Conservation (phyloP, 1,140 invertebrate genomes). For the Drosophila lacteicornis region DNA sequence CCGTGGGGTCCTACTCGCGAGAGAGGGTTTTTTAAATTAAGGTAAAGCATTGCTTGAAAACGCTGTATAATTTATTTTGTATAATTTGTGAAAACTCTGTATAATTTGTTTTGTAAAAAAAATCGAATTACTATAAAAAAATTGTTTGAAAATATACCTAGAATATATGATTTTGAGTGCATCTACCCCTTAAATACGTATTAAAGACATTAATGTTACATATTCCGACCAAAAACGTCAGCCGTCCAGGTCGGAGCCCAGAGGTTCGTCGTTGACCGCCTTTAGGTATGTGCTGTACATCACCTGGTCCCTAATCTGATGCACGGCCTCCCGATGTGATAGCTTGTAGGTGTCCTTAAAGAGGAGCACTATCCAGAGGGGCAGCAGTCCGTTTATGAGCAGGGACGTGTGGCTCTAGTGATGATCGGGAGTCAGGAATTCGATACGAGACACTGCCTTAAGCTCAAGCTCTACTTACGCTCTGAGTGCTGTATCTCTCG, state of each 20-base stretch:
- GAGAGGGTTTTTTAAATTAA: too few relatives aligned
- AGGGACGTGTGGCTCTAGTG: constrained; percentile 51
- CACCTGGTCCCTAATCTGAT: constrained; percentile 54
- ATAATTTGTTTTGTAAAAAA: too few relatives aligned
- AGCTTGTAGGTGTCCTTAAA: constrained; percentile 70
- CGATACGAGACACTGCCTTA: not conserved
- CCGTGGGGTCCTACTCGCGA: too few relatives aligned
- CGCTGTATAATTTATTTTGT: too few relatives aligned
- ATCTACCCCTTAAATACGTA: not conserved
- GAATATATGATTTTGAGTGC: too few relatives aligned
- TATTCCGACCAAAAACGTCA: not conserved
- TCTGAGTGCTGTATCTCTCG: constrained; percentile 37
- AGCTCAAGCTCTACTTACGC: constrained; percentile 48
- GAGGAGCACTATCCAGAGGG: constrained; percentile 67
- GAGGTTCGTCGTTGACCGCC: constrained; percentile 51
- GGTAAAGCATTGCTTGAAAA: too few relatives aligned
- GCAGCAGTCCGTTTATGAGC: constrained; percentile 70
- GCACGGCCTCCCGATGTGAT: constrained; percentile 25
- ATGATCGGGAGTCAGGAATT: not conserved
- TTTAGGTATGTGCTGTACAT: constrained; percentile 46
- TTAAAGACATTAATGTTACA: not conserved
- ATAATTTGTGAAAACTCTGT: too few relatives aligned
- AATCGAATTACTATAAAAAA: too few relatives aligned
- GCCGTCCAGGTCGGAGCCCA: constrained; percentile 46
- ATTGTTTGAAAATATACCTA: too few relatives aligned